Base-by-base conservation (phyloP, 2,113 vertebrate genomes). In the Nothoprocta perdicaria region DNA sequence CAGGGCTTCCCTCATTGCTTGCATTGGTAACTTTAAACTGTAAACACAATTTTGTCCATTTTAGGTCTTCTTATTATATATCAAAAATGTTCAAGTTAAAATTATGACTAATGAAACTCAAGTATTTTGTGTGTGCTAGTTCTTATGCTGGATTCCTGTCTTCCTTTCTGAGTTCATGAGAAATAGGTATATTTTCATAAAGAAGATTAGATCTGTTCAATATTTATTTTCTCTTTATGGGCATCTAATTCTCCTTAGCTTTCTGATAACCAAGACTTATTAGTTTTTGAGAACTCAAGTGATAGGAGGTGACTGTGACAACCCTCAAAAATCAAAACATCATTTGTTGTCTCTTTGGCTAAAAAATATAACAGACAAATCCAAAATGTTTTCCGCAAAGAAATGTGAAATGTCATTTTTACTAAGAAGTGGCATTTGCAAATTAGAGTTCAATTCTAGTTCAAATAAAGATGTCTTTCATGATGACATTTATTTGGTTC, bases 381-480 rank as follows among this genome's bases (percentile, higher is more conserved):
- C 68, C 83, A 80, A 90, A 92, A 80, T 69, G 52, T 79, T 66
- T 86, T 27, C 83, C 91, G 71, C 53, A 74, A 74, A 95, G 83
- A 84, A 50, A 86, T 85, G 15, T 52, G 46, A 88, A 94, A 95
- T 95, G 67, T 65, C 72, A 58, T 60, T 96, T 93, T 84, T 76
- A 71, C 78, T 95, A 95, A 85, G 86, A 95, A 93, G 90, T 74
- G 85, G 26, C 77, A 79, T 93, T 95, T 93, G 95, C 81, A 93
- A 77, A 94, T 95, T 92, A 88, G 33, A 91, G 79, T 96, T 95
- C 93, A 90, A 68, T 90, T 86, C 83, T 83, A 95, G 78, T 96
- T 96, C 96, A 95, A 88, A 91, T 96, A 72, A 93, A 96, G 94
- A 84, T 92, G 46, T 92, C 92, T 95, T 97, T 96, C 86, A 94